Conservation (phyloP, 1,140 invertebrate species). For the Ips nitidus region DNA sequence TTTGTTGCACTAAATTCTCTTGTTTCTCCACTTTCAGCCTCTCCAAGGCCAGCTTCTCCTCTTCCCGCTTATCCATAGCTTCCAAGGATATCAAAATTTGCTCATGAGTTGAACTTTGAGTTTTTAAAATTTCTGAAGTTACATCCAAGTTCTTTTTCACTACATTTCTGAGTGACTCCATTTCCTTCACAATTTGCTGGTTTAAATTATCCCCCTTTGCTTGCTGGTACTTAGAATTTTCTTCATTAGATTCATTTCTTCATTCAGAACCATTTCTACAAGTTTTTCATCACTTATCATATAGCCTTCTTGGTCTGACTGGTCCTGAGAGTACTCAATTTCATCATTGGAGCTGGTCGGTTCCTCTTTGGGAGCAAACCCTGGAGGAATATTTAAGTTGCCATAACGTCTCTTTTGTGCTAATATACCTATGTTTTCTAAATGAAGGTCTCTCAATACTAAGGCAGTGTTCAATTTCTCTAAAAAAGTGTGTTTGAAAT, state of each 20-base stretch:
- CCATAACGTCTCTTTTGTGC: not conserved
- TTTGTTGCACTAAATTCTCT: too few relatives aligned
- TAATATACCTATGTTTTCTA: not conserved
- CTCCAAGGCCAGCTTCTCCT: conserved; percentile 15
- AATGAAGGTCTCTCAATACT: not conserved
- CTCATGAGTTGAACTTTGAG: conserved; percentile 11
- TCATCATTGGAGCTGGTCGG: not conserved
- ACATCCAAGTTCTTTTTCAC: conserved; percentile 13
- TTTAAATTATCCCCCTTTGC: too few relatives aligned
- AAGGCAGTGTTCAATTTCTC: not conserved
- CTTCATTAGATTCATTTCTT: not conserved
- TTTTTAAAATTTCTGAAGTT: conserved; percentile 16
- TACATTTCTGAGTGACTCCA: conserved; percentile 1
- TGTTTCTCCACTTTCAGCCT: conserved; percentile 11
- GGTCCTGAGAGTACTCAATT: not conserved
- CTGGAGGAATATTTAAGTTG: conserved; percentile 20
- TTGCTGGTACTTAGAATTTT: not conserved
- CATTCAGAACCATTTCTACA: conserved; percentile 7
- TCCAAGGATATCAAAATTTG: conserved; percentile 18
- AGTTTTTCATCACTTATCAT: conserved; percentile 12
- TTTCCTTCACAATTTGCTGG: too few relatives aligned
- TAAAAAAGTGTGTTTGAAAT: not conserved
- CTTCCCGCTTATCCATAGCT: conserved; percentile 18
- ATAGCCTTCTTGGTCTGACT: not conserved
- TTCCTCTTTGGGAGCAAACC: conserved; percentile 6